Conservation (phyloP, 2,888 invertebrate species). For the Acronicta leporina region DNA sequence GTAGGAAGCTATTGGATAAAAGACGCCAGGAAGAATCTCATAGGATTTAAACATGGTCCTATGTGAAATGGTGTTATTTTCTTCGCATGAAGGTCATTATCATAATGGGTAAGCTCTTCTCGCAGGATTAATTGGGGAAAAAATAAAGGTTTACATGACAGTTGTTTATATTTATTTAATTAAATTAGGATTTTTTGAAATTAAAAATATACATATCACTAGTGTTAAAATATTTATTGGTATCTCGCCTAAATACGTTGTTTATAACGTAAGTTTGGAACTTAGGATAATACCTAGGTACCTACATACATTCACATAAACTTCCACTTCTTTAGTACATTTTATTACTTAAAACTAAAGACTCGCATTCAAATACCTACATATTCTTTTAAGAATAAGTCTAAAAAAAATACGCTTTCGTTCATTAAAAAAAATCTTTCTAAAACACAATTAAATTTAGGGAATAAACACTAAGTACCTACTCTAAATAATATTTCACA, state of each 20-base stretch:
- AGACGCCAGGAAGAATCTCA: no score
- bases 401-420: constrained; percentile 16
- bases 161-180: no score
- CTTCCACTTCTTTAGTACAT: constrained; percentile 32
- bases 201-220: neutral
- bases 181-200: neutral
- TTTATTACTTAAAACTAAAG: constrained; percentile 21
- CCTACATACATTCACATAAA: constrained; percentile 48
- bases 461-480: constrained; percentile 37
- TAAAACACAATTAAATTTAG: constrained; percentile 31
- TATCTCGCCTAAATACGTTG: constrained; percentile 42
- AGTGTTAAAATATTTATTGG: constrained; percentile 55
- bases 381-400: constrained; percentile 8
- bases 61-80: no score
- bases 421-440: constrained; percentile 25
- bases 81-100: no score
- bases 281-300: constrained; percentile 25
- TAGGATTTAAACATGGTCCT: no score
- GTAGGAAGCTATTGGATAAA: no score
- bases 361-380: constrained; percentile 18
- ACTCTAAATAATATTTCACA: constrained; percentile 70
- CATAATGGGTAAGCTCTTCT: no score
- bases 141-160: no score
- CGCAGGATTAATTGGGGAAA: no score
- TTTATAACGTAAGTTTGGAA: constrained; percentile 34